These are phyloP conservation scores for Albula glossodonta DNA, from an alignment of 2,113 vertebrate species.

Conservation along the genomic window DNA sequence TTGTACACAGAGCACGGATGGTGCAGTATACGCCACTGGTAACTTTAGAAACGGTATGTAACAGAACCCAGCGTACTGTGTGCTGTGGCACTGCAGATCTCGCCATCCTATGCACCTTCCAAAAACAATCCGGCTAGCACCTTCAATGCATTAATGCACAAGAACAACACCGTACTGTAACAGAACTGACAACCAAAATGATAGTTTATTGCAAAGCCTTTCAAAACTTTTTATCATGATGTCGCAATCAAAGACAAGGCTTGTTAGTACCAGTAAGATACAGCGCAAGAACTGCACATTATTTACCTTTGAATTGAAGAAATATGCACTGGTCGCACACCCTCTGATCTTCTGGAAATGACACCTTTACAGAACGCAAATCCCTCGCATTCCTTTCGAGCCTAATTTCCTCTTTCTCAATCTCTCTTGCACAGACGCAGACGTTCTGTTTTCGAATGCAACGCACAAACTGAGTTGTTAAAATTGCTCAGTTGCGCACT, in stretches of 20 bases:
- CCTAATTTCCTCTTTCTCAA: conserved; percentile 10
- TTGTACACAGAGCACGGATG: background rate
- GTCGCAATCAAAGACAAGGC: background rate
- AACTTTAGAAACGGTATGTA: conserved; percentile 17
- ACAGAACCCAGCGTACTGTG: background rate
- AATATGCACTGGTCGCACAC: conserved; percentile 9
- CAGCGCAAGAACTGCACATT: background rate
- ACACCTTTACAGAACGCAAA: background rate
- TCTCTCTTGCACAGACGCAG: conserved; percentile 5
- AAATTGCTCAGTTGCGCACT: conserved; percentile 13
- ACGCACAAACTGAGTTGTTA: conserved; percentile 23
- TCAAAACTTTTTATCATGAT: conserved; percentile 15
- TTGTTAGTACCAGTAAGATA: background rate
- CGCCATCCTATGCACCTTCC: conserved; percentile 13
- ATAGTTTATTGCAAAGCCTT: background rate
- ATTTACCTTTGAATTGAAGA: conserved; percentile 47
- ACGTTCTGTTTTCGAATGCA: conserved; percentile 25
- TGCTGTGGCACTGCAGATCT: conserved; percentile 1
- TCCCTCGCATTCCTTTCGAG: background rate
- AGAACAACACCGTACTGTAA: background rate
- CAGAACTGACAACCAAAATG: background rate
- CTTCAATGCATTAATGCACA: background rate
- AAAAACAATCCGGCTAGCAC: conserved; percentile 12
- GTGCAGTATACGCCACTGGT: conserved; percentile 22
- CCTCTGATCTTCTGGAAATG: background rate